A percentile compares a stretch with the other conserved stretches of the same genome.
Conservation (phyloP, 2,113 vertebrate genomes). For the Rhodinocichla rosea region DNA sequence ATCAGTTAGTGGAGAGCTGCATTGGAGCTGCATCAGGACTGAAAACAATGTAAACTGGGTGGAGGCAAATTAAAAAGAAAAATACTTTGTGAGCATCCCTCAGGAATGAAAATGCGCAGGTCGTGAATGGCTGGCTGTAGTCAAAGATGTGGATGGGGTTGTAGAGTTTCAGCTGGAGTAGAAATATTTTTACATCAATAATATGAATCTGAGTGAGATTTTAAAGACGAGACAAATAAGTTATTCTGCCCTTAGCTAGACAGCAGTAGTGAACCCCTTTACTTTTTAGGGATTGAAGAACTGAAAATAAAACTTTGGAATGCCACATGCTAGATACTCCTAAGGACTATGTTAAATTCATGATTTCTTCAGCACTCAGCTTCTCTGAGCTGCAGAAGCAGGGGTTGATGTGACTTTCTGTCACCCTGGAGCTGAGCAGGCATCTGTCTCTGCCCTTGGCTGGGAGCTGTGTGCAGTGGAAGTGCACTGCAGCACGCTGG, state of each 20-base stretch:
- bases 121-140: not conserved
- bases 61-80: not conserved
- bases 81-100: not conserved
- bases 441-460: not conserved
- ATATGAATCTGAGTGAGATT: not conserved
- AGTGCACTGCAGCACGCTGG: not conserved
- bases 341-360: not conserved
- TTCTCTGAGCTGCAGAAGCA: not conserved
- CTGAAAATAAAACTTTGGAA: not conserved
- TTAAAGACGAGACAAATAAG: not conserved
- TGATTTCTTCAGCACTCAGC: not conserved
- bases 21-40: rapidly evolving
- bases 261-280: not conserved
- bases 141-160: rapidly evolving
- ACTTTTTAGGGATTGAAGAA: not conserved
- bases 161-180: not conserved
- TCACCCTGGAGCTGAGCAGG: not conserved
- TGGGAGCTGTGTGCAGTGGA: not conserved
- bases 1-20: not conserved
- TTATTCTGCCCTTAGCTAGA: not conserved
- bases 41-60: not conserved
- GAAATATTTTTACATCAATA: not conserved
- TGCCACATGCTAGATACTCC: not conserved
- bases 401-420: not conserved
- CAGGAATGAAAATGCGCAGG: not conserved